phyloP scores from a whole-genome alignment of 2,888 invertebrate species.

The Agrenia bidenticulata region DNA sequence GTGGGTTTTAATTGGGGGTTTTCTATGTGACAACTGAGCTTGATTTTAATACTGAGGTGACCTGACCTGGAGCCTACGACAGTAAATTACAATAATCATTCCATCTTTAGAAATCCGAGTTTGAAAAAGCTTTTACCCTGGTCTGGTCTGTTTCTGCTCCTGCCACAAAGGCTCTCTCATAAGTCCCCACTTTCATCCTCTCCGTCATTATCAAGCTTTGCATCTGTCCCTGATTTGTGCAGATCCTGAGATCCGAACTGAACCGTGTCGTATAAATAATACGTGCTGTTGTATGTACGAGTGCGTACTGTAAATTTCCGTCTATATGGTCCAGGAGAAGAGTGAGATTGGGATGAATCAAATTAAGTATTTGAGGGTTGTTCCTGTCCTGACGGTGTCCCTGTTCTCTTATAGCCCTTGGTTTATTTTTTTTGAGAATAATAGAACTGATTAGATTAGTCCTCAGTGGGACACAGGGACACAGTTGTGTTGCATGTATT shows the following conservation, averaged over 20 bases:
- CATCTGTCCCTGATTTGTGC: slow-evolving; percentile 20
- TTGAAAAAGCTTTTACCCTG: not conserved
- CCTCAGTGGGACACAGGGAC: slow-evolving; percentile 29
- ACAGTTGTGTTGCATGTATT: slow-evolving; percentile 6
- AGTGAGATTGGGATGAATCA: slow-evolving; percentile 26
- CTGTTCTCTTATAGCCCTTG: too few relatives aligned
- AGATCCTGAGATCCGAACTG: slow-evolving; percentile 2
- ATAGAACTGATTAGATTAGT: slow-evolving; percentile 37
- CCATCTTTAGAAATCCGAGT: slow-evolving; percentile 1
- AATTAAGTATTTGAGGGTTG: slow-evolving; percentile 35
- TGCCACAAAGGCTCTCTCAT: slow-evolving; percentile 1
- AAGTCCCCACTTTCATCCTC: slow-evolving; percentile 13
- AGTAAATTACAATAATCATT: not conserved
- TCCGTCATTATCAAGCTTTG: slow-evolving; percentile 15
- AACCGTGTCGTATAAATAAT: slow-evolving; percentile 2
- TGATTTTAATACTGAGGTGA: too few relatives aligned
- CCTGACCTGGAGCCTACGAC: too few relatives aligned
- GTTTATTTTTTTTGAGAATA: slow-evolving; percentile 3
- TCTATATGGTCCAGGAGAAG: not conserved
- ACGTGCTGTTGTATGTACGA: not conserved
- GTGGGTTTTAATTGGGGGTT: too few relatives aligned
- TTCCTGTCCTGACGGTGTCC: not conserved
- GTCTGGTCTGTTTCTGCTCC: not conserved
- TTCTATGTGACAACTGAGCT: too few relatives aligned
- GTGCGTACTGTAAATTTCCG: not conserved